Evolutionary conservation across 2,113 vertebrate genomes (phyloP), one percentile per base, ranked within the genome.

Genomic region (Python bivittatus): DNA sequence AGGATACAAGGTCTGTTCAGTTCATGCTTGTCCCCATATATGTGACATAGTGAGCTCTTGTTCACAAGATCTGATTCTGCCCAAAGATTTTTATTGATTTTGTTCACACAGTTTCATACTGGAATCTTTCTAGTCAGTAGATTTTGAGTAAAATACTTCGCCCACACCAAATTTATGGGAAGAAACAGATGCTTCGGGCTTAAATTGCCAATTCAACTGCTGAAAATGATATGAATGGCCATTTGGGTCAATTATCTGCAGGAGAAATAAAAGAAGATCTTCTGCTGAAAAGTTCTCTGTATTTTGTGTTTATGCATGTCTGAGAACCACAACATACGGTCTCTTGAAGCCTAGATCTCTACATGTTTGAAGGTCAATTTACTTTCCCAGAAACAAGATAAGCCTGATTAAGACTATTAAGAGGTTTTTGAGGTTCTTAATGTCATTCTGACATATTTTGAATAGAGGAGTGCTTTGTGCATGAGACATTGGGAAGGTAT

Each of bases 381-480:
- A 90, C 68, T 92, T 86, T 52, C 23, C 48, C 48, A 72, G 86
- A 84, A 56, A 88, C 52, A 85, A 48, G 92, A 84, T 93, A 12
- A 22, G n/a, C 94, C 89, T 42, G 15, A 95, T 89, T 95, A 96
- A 90, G 92, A 17, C 2, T 94, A 33, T 54, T 89, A 53, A 94
- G 27, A 5, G 42, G 25, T 90, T 92, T 33, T 93, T 87, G n/a
- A 95, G 33, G 1, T 85, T 94, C 64, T 90, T 90, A 53, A 44
- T 90, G 13, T 85, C 52, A 90, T 54, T 92, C 94, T 91, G 53
- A 88, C 52, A 11, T 85, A 17, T 79, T 8, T 84, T 42, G 57
- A 92, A 61, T 68, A 84, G 58, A 92, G 84, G 2, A 8, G 94
- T 95, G 27, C 54, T 92, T 48, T 0, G 0, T 25, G 23, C 3